Base-by-base conservation (phyloP, 2,888 invertebrate genomes). In the Baccha elongata region DNA sequence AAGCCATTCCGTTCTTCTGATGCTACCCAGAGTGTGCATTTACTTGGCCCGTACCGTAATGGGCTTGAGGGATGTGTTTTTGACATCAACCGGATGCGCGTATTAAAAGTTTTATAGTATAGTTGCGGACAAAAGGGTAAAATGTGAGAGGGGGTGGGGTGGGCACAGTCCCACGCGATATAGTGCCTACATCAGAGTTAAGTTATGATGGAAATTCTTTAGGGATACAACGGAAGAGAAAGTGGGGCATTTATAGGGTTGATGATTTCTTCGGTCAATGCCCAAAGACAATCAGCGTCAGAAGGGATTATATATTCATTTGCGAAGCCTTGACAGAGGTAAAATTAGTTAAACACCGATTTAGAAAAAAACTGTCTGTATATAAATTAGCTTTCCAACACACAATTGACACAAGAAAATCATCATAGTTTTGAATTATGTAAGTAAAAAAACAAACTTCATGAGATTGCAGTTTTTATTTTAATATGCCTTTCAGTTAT, bases 221-320 rank as follows among this genome's bases (percentile, higher is more conserved):
- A 55, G 15, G 52, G 52, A 40, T 10, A 60, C 32, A 40, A 40
- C 69, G 19, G 5, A 21, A 35, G 42, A 46, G 8, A 72, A 52
- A 67, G 46, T 62, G 42, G 60, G 52, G 62, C 73, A 79, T 60
- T n/a, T 32, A 26, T 73, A 48, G 73, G 79, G 60, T 73, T 73
- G 53, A 69, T 64, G 64, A 72, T 72, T 72, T 76, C 67, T 76
- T 76, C 81, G 81, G 81, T 81, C 81, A 81, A 72, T 81, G 76
- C 81, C 71, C 76, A 81, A 81, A 76, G 71, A 81, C 76, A 81
- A 81, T 81, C 52, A 40, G 23, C 68, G 64, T 64, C 71, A 44
- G 17, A 13, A 23, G 53, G 65, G 62, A 75, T 53, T 64, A 53
- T 29, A 53, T 29, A 46, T 65, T 62, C 44, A 46, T 65, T 62